Base-by-base conservation (phyloP, 1,140 invertebrate species). In the Drosophila azteca region DNA sequence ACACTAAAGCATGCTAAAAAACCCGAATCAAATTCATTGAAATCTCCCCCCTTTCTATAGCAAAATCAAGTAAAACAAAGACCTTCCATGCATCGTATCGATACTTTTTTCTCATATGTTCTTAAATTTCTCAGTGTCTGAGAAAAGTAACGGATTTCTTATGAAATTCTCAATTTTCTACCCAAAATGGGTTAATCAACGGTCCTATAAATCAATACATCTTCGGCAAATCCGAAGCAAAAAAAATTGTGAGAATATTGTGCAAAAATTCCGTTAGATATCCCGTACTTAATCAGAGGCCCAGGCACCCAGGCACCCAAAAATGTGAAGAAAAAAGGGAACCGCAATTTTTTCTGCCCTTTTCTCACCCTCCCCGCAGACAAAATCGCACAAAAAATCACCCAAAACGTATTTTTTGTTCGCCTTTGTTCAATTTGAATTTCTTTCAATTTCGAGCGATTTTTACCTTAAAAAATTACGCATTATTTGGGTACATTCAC, bases 401-500 rank as follows among this genome's bases (percentile, higher is more conserved):
- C 59, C 43, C 41, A 68, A 51, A 69, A 59, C 51, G 64, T 66
- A 43, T 76, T 70, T 60, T 77, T 59, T 65, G 64, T 64, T 59
- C 11, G 31, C 70, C 79, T 66, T 81, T 79, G 54, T 79, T 69
- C 65, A 63, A 83, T 52, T 73, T 54, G 62, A 75, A 71, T 79
- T 70, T 77, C 39, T 57, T 61, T 70, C 67, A 58, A 58, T 75
- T 75, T 75, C 53, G 49, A 75, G 48, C 58, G 51, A 55, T 76
- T 84, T 77, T 87, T 81, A 84, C 80, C 58, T 77, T 77, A 85
- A 85, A 84, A 84, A 84, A 84, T 84, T 84, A 64, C 81, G 80
- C 80, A 80, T 85, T 85, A 84, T 76, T 79, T 58, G 53, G 61
- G 58, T 64, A 67, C 50, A 62, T 77, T 81, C 61, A 68, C 59